A percentile compares a stretch with the other conserved stretches of the same genome.
Conservation (phyloP, 2,113 vertebrate species). For the Pantherophis guttatus region DNA sequence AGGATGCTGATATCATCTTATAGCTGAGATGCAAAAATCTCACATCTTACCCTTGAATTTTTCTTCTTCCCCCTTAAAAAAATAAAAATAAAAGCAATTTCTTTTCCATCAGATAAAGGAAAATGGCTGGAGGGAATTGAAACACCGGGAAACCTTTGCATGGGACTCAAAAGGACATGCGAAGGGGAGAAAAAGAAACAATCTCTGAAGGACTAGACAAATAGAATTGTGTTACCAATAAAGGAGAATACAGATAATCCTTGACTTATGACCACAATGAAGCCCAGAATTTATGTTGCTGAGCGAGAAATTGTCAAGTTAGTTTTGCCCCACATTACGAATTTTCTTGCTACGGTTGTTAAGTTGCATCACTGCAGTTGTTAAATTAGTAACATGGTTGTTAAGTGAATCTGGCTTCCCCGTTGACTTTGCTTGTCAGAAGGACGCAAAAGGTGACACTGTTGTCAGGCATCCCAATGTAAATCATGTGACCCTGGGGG, state of each 20-base stretch:
- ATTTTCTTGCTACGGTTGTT: background rate
- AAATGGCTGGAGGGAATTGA: background rate
- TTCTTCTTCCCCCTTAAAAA: background rate
- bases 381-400: background rate
- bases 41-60: background rate
- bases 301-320: background rate
- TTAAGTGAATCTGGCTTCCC: background rate
- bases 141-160: background rate
- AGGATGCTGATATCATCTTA: background rate
- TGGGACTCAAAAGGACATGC: background rate
- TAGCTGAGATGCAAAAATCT: background rate
- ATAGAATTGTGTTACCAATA: background rate
- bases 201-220: background rate
- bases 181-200: constrained; percentile 11
- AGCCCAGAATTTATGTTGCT: background rate
- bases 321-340: background rate
- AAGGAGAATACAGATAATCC: background rate
- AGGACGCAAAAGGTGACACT: background rate
- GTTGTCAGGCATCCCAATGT: background rate
- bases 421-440: background rate
- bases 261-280: background rate
- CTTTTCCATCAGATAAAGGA: background rate
- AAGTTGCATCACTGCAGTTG: background rate
- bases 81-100: background rate
- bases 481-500: background rate